phyloP scores from a whole-genome alignment of 2,888 invertebrate species.

The Homarus gammarus region DNA sequence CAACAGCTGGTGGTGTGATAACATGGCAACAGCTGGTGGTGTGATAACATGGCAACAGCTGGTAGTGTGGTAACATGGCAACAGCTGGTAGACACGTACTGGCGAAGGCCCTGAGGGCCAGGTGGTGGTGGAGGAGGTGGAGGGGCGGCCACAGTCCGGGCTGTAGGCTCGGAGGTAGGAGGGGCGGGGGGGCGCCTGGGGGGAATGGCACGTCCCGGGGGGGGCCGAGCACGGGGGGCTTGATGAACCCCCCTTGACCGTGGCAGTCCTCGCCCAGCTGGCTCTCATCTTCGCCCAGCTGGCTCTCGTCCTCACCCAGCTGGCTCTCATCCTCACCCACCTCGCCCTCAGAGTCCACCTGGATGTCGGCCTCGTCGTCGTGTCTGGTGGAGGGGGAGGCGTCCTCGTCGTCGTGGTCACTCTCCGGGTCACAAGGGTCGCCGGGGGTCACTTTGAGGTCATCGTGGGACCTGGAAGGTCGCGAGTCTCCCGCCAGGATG shows the following conservation, averaged over 20 bases:
- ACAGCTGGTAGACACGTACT: conserved; percentile 52
- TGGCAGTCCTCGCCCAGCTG: conserved; percentile 4
- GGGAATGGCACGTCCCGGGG: conserved; percentile 24
- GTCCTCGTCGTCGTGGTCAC: conserved; percentile 41
- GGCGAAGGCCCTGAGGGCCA: conserved; percentile 70
- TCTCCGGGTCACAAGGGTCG: conserved; percentile 15
- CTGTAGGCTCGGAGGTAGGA: conserved; percentile 65
- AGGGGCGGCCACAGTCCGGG: conserved; percentile 70
- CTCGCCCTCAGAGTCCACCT: conserved; percentile 68
- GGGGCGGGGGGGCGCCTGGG: conserved; percentile 24
- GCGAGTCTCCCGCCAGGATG: conserved; percentile 50
- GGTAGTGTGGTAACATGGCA: too few species aligned
- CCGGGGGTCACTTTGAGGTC: conserved; percentile 18
- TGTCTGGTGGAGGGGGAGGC: conserved; percentile 4
- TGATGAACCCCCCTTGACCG: not conserved
- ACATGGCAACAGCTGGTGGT: too few species aligned
- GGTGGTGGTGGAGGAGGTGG: conserved; percentile 74
- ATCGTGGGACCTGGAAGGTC: conserved; percentile 18
- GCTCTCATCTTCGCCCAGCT: conserved; percentile 10
- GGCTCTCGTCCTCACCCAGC: conserved; percentile 31
- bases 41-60: too few species aligned
- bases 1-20: too few species aligned
- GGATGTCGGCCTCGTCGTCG: conserved; percentile 50
- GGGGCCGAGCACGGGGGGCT: conserved; percentile 45
- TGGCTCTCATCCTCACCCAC: conserved; percentile 43